Base-by-base conservation (phyloP, 2,888 invertebrate genomes). In the Apodemia hepburni region DNA sequence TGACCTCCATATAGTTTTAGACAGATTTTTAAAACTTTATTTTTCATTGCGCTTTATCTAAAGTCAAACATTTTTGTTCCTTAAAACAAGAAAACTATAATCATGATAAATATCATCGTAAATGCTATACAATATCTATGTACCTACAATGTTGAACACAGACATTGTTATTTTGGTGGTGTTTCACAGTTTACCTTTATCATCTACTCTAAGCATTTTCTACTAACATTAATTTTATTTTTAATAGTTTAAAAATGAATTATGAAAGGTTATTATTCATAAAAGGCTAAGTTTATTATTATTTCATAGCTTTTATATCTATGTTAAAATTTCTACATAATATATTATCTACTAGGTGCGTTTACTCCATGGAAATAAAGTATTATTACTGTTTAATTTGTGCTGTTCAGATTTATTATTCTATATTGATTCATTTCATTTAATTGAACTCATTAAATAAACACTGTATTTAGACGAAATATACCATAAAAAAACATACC, bases 141-240 rank as follows among this genome's bases (percentile, higher is more conserved):
- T 66, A 66, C 66, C 66, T 61, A 78, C 71, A 71, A 75, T 74
- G 72, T 78, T 86, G 86, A 87, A 88, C 86, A 88, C 87, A 86
- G 85, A 82, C 84, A 82, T 80, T 77, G 75, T 79, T 78, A 71
- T 76, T 75, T 80, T 82, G 85, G 84, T 85, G 85, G 85, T 84
- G 81, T 81, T 79, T 84, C 82, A 79, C 81, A 80, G 15, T 70
- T 65, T 74, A 72, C 1, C 67, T 68, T 69, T 74, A 51, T 73
- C 49, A 35, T 51, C 38, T 62, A 68, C 64, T 69, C 54, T 54
- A 54, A 54, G 27, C 54, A 54, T 15, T 54, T 22, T 54, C 54
- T 54, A 54, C 54, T 12, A 54, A 54, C 54, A 54, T 54, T 54
- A 42, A 42, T 42, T 42, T 27, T 54, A 42, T n/a, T 42, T 27